These are phyloP conservation scores for Monopterus albus DNA, from an alignment of 2,113 vertebrate species.

Conservation along the genomic window DNA sequence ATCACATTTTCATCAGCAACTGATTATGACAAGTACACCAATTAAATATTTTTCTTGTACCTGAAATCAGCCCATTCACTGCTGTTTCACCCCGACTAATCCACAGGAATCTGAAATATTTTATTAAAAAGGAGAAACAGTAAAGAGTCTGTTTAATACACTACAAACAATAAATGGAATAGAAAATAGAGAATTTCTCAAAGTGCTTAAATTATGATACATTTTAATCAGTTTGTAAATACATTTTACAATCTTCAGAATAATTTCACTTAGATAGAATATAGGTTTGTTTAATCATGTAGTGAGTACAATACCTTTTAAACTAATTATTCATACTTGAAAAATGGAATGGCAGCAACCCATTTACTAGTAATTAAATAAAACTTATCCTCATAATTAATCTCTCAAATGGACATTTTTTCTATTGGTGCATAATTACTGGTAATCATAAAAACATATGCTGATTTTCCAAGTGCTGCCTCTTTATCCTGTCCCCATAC, in stretches of 20 bases:
- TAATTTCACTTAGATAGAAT: not conserved
- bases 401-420: slow-evolving; percentile 38
- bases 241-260: too few species aligned
- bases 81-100: not conserved
- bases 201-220: not conserved
- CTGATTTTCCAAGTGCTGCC: slow-evolving; percentile 30
- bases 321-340: slow-evolving; percentile 1
- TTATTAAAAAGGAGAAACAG: not conserved
- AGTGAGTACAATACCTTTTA: not conserved
- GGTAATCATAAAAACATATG: slow-evolving; percentile 37
- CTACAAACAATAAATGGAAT: not conserved
- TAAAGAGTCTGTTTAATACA: not conserved
- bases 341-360: slow-evolving; percentile 1
- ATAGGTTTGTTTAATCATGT: not conserved
- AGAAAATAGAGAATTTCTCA: not conserved
- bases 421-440: slow-evolving; percentile 34
- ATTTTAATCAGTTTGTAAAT: too few species aligned
- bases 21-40: slow-evolving; percentile 4
- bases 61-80: not conserved
- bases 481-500: not conserved
- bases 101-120: not conserved
- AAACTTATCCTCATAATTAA: slow-evolving; percentile 19
- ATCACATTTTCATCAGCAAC: not conserved
- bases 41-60: not conserved
- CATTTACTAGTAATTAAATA: slow-evolving; percentile 3